Conservation (phyloP, 2,113 vertebrate genomes). For the Cygnus atratus region DNA sequence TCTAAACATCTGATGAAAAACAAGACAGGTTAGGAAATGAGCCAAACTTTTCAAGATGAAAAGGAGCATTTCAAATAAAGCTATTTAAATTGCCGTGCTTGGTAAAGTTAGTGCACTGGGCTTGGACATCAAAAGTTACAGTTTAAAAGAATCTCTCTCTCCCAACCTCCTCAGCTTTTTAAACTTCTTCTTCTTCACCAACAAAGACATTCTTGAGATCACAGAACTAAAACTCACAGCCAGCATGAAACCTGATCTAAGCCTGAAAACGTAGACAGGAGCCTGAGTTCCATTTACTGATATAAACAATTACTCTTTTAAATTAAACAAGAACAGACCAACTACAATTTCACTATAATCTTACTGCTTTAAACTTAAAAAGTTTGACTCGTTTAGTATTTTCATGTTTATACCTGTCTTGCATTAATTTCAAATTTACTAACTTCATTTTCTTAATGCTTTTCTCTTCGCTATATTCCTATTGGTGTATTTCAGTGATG, state of each 20-base stretch:
- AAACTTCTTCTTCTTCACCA: conserved; percentile 68
- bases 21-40: conserved; percentile 37
- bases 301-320: conserved; percentile 60
- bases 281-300: conserved; percentile 42
- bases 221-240: conserved; percentile 52
- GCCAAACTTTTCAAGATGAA: conserved; percentile 69
- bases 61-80: conserved; percentile 61
- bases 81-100: conserved; percentile 57
- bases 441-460: not conserved
- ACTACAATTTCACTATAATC: conserved; percentile 45
- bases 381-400: conserved; percentile 10
- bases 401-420: not conserved
- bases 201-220: conserved; percentile 71
- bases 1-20: conserved; percentile 54
- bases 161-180: conserved; percentile 58
- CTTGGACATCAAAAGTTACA: conserved; percentile 74
- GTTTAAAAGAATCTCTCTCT: conserved; percentile 60
- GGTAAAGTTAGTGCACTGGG: conserved; percentile 49
- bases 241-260: conserved; percentile 70
- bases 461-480: not conserved
- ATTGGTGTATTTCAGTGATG: not conserved
- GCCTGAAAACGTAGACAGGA: conserved; percentile 30
- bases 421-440: conserved; percentile 12
- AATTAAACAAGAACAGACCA: conserved; percentile 49
- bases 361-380: conserved; percentile 29